Evolutionary conservation across 2,888 invertebrate genomes (phyloP).

Genomic region (Melieria crassipennis): DNA sequence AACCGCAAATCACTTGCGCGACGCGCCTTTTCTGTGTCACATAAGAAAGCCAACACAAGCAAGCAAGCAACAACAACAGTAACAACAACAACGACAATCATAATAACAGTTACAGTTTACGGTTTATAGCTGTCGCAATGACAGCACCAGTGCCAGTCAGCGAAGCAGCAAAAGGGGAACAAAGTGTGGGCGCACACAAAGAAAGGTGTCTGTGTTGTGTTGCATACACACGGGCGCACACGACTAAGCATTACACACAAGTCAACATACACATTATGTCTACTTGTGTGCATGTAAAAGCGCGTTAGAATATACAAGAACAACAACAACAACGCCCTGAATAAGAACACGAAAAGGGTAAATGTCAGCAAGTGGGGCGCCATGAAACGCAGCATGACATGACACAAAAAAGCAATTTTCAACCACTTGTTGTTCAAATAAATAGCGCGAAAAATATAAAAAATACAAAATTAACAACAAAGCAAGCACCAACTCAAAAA

Average conservation of each 20-base stretch:
- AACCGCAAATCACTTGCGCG: slow-evolving; percentile 20
- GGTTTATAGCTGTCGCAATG: no score
- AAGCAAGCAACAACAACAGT: not conserved
- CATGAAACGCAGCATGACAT: no score
- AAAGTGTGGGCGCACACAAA: not conserved
- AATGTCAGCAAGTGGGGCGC: no score
- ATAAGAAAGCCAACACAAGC: slow-evolving; percentile 9
- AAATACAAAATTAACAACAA: not conserved
- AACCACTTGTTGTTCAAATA: slow-evolving; percentile 26
- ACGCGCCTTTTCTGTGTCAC: slow-evolving; percentile 18
- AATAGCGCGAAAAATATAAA: slow-evolving; percentile 13
- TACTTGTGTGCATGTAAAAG: no score
- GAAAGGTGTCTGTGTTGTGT: slow-evolving; percentile 4
- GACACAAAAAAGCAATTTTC: slow-evolving; percentile 19
- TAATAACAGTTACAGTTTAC: not conserved
- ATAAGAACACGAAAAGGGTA: not conserved
- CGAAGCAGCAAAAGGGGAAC: no score
- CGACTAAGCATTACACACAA: no score
- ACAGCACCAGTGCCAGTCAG: no score
- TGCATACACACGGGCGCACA: slow-evolving; percentile 8
- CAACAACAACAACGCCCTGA: not conserved
- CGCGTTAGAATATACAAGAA: not conserved
- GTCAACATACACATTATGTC: no score
- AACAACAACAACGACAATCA: not conserved
- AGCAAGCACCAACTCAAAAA: no score